Base-by-base conservation (phyloP, 2,113 vertebrate species). In the Mola mola region DNA sequence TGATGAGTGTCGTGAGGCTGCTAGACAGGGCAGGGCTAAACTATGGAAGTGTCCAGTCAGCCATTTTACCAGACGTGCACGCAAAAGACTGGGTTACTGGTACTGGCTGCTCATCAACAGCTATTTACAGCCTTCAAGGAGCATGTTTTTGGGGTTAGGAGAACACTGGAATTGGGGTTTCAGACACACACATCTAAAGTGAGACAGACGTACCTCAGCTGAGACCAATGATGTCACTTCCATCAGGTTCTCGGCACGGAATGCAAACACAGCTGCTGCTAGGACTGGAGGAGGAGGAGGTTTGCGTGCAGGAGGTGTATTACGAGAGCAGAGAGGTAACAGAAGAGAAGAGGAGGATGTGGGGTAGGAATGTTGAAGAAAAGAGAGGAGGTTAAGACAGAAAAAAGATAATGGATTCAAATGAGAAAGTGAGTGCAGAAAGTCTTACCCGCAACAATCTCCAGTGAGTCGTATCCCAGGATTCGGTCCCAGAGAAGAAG, bases 171-270 rank as follows among this genome's bases (percentile, higher is more conserved):
- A 25, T 15, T 8, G 13, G 21, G 16, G 52, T 51, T 53, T 74
- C 57, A 65, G 13, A 44, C 60, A 40, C 47, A 48, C 37, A 46
- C 6, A 42, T 41, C 41, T 22, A 31, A 51, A 34, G 29, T 25
- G 51, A 53, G 53, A 65, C 65, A 81, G 85, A 84, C 93, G 91
- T 91, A 98, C 97, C 95, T 99, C 96, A 78, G 97, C 97, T 58
- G 96, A 95, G 85, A 95, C 95, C 87, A 97, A 90, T 84, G 96
- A 98, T 60, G 95, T 95, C 93, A 97, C 96, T 89, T 99, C 97
- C 97, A 99, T 98, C 92, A 98, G 93, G 91, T 99, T 99, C 88
- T 97, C 96, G 17, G 97, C 94, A 75, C 96, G 94, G 91, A 98
- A 98, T 82, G 95, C 96, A 91, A 99, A 98, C 82, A 98, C 95